These are phyloP conservation scores for Catharus minimus DNA, from an alignment of 2,113 vertebrate genomes.

Conservation along the genomic window DNA sequence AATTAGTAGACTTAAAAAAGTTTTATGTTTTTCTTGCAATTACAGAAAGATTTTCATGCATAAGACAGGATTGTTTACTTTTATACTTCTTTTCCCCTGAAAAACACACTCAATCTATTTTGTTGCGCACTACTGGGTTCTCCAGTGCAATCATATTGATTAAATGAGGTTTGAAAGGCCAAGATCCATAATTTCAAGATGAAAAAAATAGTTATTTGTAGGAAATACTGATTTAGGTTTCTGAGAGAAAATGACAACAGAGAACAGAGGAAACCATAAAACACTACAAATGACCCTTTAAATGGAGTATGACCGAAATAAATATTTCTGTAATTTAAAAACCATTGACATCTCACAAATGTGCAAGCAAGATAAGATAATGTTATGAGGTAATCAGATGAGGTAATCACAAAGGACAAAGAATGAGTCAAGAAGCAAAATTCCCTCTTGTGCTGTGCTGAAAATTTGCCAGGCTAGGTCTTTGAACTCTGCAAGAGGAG, in stretches of 20 bases:
- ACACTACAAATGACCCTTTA: background rate
- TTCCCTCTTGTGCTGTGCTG: background rate
- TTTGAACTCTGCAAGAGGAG: background rate
- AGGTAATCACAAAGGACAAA: background rate
- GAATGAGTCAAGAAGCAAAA: background rate
- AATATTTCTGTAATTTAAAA: background rate
- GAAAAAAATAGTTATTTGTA: background rate
- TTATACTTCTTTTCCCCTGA: background rate
- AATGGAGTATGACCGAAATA: background rate
- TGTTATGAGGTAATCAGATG: constrained; percentile 13
- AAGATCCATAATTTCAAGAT: background rate
- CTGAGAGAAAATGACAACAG: background rate
- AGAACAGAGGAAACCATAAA: background rate
- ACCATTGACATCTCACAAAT: background rate
- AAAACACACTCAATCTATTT: background rate
- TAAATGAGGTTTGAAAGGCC: background rate
- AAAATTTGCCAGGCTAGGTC: background rate
- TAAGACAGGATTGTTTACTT: background rate
- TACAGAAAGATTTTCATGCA: background rate
- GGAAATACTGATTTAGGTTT: background rate
- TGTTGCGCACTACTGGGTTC: background rate
- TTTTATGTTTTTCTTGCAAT: background rate
- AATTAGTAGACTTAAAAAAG: background rate
- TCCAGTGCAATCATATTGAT: background rate
- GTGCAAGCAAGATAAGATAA: background rate